phyloP scores from a whole-genome alignment of 2,888 invertebrate species.

The Gandaritis pyraliata region DNA sequence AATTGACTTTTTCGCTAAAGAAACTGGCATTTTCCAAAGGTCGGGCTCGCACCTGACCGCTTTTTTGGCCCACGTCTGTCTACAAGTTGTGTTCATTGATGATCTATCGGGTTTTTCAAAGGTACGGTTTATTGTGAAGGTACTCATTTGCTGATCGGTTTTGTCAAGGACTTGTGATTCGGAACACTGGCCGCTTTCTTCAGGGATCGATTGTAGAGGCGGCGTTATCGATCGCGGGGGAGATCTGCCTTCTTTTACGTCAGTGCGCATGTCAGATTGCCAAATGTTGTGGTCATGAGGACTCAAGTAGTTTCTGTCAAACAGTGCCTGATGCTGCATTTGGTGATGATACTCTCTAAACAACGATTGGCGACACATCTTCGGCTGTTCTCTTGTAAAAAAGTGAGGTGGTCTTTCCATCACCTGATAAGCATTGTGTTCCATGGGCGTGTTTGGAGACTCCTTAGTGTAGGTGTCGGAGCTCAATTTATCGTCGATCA shows the following conservation, averaged over 20 bases:
- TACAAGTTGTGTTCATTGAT: conserved; percentile 50
- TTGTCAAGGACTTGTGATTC: conserved; percentile 65
- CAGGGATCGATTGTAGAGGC: conserved; percentile 77
- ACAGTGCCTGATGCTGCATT: conserved; percentile 52
- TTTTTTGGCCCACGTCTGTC: conserved; percentile 73
- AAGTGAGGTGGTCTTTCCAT: conserved; percentile 60
- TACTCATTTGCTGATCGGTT: conserved; percentile 62
- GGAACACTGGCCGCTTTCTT: conserved; percentile 72
- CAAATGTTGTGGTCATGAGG: conserved; percentile 65
- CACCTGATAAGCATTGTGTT: conserved; percentile 53
- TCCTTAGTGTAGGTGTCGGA: conserved; percentile 83
- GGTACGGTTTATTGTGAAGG: conserved; percentile 76
- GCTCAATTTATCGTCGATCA: conserved; percentile 68
- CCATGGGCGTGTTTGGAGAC: conserved; percentile 68
- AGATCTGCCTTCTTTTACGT: conserved; percentile 51
- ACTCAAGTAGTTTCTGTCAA: conserved; percentile 53
- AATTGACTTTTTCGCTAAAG: conserved; percentile 54
- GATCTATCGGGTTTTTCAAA: conserved; percentile 65
- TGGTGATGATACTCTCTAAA: conserved; percentile 63
- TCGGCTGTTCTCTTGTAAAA: conserved; percentile 59
- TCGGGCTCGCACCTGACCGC: conserved; percentile 65
- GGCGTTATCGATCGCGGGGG: conserved; percentile 72
- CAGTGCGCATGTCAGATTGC: conserved; percentile 61
- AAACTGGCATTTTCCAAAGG: conserved; percentile 70
- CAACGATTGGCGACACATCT: conserved; percentile 70